Evolutionary conservation across 2,113 vertebrate genomes (phyloP).

Genomic region (Gallinago jamesoni): DNA sequence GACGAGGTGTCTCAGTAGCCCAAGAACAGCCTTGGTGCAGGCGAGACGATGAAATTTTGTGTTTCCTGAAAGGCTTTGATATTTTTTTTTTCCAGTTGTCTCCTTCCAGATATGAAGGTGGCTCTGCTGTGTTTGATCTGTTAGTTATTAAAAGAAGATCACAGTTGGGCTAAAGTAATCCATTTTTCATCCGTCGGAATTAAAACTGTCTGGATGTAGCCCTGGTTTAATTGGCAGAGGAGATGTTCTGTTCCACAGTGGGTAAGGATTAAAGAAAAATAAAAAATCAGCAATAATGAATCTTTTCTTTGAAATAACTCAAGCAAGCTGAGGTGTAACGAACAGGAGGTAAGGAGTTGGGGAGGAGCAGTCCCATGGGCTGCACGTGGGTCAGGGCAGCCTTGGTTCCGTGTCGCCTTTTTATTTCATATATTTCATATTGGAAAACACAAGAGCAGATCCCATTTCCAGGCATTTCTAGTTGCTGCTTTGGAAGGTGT

Average conservation of each 20-base stretch:
- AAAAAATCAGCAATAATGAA: not conserved
- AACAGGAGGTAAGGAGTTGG: not conserved
- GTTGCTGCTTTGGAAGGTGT: not conserved
- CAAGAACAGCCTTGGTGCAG: not conserved
- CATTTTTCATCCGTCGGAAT: not conserved
- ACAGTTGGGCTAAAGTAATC: not conserved
- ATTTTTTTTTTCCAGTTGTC: not conserved
- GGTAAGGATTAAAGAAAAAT: not conserved
- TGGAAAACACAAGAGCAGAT: not conserved
- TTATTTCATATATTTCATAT: not conserved
- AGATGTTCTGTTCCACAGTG: not conserved
- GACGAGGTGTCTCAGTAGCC: not conserved
- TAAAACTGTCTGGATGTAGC: not conserved
- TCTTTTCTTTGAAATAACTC: not conserved
- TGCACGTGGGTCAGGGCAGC: rapidly evolving
- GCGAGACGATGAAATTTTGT: rapidly evolving
- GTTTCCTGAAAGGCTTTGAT: not conserved
- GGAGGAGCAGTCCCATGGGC: rapidly evolving
- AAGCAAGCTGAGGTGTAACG: not conserved
- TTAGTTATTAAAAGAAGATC: not conserved
- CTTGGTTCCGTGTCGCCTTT: rapidly evolving
- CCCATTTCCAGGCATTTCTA: not conserved
- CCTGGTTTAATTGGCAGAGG: not conserved
- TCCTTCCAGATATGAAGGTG: not conserved
- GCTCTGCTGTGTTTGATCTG: not conserved